Evolutionary conservation across 2,113 vertebrate genomes (phyloP).

Genomic region (Terrapene triunguis): DNA sequence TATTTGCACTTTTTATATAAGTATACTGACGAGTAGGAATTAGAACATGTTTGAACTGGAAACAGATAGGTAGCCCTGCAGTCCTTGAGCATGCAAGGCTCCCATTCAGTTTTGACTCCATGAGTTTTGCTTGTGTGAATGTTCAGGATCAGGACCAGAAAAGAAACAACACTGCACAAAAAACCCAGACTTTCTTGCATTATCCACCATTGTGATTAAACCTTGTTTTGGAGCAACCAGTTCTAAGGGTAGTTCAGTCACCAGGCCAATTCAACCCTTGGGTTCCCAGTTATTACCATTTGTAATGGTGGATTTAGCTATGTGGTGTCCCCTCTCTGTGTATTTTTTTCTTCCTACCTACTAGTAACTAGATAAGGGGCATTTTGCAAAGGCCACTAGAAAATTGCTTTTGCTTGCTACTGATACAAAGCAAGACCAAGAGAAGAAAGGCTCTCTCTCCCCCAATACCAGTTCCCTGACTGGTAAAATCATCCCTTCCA

Average conservation of each 20-base stretch:
- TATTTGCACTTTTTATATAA: not conserved
- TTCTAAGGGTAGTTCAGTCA: not conserved
- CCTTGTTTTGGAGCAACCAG: not conserved
- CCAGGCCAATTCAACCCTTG: not conserved
- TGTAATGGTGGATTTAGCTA: not conserved
- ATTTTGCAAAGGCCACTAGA: not conserved
- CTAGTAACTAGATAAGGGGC: not conserved
- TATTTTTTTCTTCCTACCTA: not conserved
- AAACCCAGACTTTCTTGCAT: not conserved
- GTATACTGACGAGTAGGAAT: not conserved
- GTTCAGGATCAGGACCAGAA: not conserved
- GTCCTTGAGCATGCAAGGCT: not conserved
- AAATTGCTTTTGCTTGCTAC: not conserved
- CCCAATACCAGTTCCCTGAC: not conserved
- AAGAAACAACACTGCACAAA: not conserved
- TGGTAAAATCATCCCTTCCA: not conserved
- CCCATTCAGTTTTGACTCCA: not conserved
- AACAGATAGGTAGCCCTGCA: not conserved
- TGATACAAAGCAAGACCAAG: not conserved
- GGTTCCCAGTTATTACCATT: not conserved
- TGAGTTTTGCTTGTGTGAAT: not conserved
- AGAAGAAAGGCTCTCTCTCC: conserved; percentile 15
- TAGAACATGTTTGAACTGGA: not conserved
- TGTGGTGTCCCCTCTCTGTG: not conserved
- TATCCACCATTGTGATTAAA: not conserved